Evolutionary conservation across 1,140 invertebrate genomes (phyloP), one percentile per base, ranked within the genome.

Genomic region (Wasmannia auropunctata): DNA sequence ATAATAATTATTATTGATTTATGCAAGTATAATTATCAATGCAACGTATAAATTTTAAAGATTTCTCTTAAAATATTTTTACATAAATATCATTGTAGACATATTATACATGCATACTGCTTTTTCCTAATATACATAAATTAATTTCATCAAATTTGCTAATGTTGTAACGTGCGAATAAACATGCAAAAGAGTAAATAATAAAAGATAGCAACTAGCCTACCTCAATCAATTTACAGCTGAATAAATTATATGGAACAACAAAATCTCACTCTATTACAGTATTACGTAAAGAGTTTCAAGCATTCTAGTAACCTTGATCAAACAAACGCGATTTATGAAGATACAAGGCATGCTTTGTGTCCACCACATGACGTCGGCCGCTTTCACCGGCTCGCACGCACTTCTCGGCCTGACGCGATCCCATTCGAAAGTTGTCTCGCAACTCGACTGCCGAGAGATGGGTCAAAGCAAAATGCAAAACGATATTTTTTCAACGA

Each of bases 341-440:
- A 37, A 37, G 22, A 80, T 80, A 72, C 22, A 22, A 58, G 14
- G 5, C 31, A 6, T 31, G n/a, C 65, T 72, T 56, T 72, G 34
- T 43, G 5, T 58, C 49, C 14, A 1, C 51, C 65, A 46, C 28
- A 40, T 58, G 37, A 72, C 43, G 43, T 6, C 49, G 8, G 3
- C 0, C 65, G 67, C 79, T 83, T 83, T 83, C 67, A 83, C 65
- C 67, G 28, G 25, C 14, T 81, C 37, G n/a, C n/a, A 25, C 16
- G 34, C 49, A 37, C 11, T 40, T 43, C 79, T 72, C 58, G n/a
- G 8, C 14, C 14, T 16, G 31, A 54, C 25, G 34, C 46, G 34
- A 83, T 74, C n/a, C 19, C 51, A 49, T 69, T 80, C 31, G 77
- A 83, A 83, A 83, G 67, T 83, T 74, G 51, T 54, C 54, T 43